phyloP scores from a whole-genome alignment of 2,888 invertebrate genomes.

The Iphiclides podalirius region DNA sequence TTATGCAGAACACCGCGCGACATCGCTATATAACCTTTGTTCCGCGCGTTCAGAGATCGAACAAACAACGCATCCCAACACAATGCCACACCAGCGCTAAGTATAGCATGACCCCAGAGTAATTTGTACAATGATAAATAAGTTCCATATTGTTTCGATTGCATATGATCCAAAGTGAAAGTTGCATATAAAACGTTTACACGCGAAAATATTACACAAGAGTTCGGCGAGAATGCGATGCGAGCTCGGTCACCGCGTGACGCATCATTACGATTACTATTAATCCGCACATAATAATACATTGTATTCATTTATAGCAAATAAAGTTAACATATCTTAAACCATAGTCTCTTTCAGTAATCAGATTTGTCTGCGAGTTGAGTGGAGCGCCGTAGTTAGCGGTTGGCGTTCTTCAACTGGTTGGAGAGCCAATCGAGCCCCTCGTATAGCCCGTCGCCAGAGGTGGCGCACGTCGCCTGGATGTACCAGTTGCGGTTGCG shows the following conservation, averaged over 20 bases:
- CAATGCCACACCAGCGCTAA: constrained; percentile 43
- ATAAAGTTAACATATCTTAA: constrained; percentile 80
- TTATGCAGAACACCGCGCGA: constrained; percentile 74
- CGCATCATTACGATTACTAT: constrained; percentile 64
- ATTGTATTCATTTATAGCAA: constrained; percentile 74
- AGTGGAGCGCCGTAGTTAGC: constrained; percentile 83
- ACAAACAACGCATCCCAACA: constrained; percentile 53
- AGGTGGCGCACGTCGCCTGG: constrained; percentile 98
- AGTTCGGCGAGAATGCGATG: constrained; percentile 29
- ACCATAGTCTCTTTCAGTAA: constrained; percentile 79
- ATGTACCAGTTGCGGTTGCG: constrained; percentile 99
- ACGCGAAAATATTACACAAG: neutral
- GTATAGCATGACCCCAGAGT: constrained; percentile 33
- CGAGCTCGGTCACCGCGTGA: constrained; percentile 64
- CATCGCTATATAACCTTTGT: constrained; percentile 62
- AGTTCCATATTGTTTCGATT: constrained; percentile 12
- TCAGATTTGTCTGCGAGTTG: constrained; percentile 66
- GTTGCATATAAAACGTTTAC: constrained; percentile 8
- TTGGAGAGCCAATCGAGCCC: constrained; percentile 99
- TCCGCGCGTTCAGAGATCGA: constrained; percentile 70
- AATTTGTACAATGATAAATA: constrained; percentile 38
- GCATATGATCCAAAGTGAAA: constrained; percentile 10
- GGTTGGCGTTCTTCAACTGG: constrained; percentile 99
- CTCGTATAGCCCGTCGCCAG: constrained; percentile 99
- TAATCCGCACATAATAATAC: constrained; percentile 78